Evolutionary conservation across 2,113 vertebrate genomes (phyloP).

Genomic region (Eudorcas thomsonii): DNA sequence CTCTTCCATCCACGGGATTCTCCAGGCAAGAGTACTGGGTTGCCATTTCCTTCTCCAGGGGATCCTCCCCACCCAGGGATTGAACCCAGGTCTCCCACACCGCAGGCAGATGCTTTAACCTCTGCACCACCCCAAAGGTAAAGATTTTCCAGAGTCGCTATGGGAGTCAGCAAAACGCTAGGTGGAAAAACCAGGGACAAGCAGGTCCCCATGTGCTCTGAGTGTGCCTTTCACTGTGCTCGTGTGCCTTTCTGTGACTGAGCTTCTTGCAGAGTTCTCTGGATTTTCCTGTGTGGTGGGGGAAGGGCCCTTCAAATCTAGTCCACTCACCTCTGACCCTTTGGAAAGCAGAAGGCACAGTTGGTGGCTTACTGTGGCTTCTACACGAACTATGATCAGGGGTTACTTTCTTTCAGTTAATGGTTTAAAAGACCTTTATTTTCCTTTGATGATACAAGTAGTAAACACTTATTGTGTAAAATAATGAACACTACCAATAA

Average conservation of each 20-base stretch:
- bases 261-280: not conserved
- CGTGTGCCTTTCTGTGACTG: not conserved
- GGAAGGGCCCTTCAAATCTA: not conserved
- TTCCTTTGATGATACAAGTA: slow-evolving; percentile 16
- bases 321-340: not conserved
- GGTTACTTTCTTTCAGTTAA: not conserved
- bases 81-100: too few relatives aligned
- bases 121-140: not conserved
- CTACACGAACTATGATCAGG: not conserved
- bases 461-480: not conserved
- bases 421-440: slow-evolving; percentile 14
- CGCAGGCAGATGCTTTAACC: too few relatives aligned
- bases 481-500: not conserved
- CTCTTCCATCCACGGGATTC: too few relatives aligned
- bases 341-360: not conserved
- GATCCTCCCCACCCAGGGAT: too few relatives aligned
- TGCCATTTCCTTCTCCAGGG: too few relatives aligned
- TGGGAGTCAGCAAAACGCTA: not conserved
- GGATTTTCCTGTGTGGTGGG: not conserved
- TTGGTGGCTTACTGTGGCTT: not conserved
- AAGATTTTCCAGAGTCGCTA: not conserved
- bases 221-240: not conserved
- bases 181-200: not conserved
- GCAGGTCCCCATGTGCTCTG: not conserved
- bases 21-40: too few relatives aligned